Percentiles rank a stretch among this genome's conserved stretches.
phyloP scores from a whole-genome alignment of 2,797 vertebrate genomes.

The Trachurus trachurus region DNA sequence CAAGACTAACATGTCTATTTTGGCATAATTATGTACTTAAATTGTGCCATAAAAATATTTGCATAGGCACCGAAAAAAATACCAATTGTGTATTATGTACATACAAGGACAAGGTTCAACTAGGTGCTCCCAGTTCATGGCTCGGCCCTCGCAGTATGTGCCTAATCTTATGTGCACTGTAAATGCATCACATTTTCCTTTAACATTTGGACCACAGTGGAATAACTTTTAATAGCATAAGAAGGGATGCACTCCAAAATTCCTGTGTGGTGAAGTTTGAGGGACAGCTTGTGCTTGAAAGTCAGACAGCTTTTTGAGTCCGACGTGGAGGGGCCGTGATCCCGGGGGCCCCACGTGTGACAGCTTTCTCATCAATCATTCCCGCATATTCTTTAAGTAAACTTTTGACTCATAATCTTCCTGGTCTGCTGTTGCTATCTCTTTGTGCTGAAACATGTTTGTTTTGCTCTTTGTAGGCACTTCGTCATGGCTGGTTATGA shows the following conservation, averaged over 20 bases:
- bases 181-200: slow-evolving; percentile 63
- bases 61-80: not conserved
- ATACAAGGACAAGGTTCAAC: slow-evolving; percentile 7
- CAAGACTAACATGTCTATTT: slow-evolving; percentile 3
- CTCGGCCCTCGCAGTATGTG: slow-evolving; percentile 12
- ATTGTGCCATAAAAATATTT: slow-evolving; percentile 9
- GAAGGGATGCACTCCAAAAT: slow-evolving; percentile 70
- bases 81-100: not conserved
- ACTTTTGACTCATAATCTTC: slow-evolving; percentile 75
- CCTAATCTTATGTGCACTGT: slow-evolving; percentile 37
- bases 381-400: slow-evolving; percentile 71
- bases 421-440: slow-evolving; percentile 51
- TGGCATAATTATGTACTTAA: slow-evolving; percentile 19
- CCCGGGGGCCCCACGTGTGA: slow-evolving; percentile 68
- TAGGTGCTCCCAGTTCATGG: slow-evolving; percentile 19
- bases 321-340: slow-evolving; percentile 66
- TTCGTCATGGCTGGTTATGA: slow-evolving; percentile 71
- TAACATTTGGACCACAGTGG: slow-evolving; percentile 58
- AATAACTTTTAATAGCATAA: slow-evolving; percentile 66
- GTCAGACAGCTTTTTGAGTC: slow-evolving; percentile 55
- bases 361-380: slow-evolving; percentile 81
- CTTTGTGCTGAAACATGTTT: slow-evolving; percentile 78
- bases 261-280: slow-evolving; percentile 73
- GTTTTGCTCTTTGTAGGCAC: slow-evolving; percentile 69
- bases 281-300: slow-evolving; percentile 54